Evolutionary conservation across 2,888 invertebrate genomes (phyloP).

Genomic region (Copidosoma aretas): DNA sequence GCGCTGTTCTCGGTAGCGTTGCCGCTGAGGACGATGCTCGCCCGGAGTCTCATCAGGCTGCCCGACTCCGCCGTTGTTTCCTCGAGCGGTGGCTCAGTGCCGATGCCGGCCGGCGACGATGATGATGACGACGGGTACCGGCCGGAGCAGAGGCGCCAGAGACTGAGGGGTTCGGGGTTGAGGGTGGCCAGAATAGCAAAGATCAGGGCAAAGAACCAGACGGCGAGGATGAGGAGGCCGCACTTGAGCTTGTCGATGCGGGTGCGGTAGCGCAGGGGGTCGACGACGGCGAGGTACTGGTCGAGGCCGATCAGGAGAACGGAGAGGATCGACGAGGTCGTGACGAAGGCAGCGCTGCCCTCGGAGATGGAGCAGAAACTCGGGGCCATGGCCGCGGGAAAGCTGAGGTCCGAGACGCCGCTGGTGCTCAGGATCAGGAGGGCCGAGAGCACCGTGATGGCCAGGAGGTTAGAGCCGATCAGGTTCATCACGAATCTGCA

Average conservation of each 20-base stretch:
- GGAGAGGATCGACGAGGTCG: constrained; percentile 69
- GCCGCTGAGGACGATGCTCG: constrained; percentile 32
- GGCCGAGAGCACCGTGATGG: constrained; percentile 63
- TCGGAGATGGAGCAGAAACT: constrained; percentile 68
- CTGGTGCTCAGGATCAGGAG: constrained; percentile 65
- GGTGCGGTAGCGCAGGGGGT: constrained; percentile 70
- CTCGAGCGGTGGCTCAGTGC: too few species aligned
- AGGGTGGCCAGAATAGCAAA: constrained; percentile 63
- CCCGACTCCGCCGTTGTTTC: neutral
- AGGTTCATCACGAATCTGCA: constrained; percentile 73
- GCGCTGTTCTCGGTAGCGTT: constrained; percentile 19
- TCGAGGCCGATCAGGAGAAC: constrained; percentile 71
- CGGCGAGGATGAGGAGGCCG: constrained; percentile 62
- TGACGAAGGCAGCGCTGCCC: constrained; percentile 68
- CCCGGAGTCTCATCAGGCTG: constrained; percentile 23
- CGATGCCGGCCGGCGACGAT: too few species aligned
- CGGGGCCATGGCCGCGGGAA: constrained; percentile 49
- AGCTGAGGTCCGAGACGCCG: constrained; percentile 44
- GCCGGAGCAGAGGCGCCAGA: constrained; percentile 62
- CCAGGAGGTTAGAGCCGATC: constrained; percentile 67
- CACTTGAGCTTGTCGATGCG: constrained; percentile 66
- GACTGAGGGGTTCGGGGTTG: constrained; percentile 62
- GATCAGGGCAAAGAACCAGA: constrained; percentile 64
- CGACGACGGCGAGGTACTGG: constrained; percentile 72
- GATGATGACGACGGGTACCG: too few species aligned